phyloP scores from a whole-genome alignment of 2,797 vertebrate genomes.

The Rhinichthys osculus region DNA sequence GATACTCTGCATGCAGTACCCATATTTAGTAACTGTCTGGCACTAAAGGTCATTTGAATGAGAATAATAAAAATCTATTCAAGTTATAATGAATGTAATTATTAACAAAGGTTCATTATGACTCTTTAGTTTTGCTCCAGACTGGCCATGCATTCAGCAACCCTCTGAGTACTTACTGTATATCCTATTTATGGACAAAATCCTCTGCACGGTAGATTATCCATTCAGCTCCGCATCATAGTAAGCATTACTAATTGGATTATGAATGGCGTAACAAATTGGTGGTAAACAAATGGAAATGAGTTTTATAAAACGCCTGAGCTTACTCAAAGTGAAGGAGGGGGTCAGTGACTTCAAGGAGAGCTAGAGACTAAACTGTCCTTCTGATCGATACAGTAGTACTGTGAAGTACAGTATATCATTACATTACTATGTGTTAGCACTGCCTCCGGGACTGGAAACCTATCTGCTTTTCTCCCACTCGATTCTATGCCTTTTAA shows the following conservation, averaged over 20 bases:
- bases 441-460: constrained; percentile 2
- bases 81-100: neutral
- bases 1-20: neutral
- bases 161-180: neutral
- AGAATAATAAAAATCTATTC: too few species aligned
- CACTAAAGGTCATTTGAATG: too few species aligned
- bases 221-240: constrained; percentile 23
- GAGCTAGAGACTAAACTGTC: constrained; percentile 16
- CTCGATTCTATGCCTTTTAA: neutral
- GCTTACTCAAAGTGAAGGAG: neutral
- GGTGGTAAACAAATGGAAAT: constrained; percentile 43
- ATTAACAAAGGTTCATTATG: neutral
- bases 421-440: neutral
- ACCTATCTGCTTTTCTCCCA: neutral
- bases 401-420: constrained; percentile 7
- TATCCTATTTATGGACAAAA: constrained; percentile 11
- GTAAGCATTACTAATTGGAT: constrained; percentile 43
- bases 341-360: neutral
- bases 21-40: too few species aligned
- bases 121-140: neutral
- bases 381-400: neutral
- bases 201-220: constrained; percentile 16
- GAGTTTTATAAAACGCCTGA: neutral
- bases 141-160: neutral
- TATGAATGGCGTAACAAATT: constrained; percentile 20